Base-by-base conservation (phyloP, 2,113 vertebrate genomes). In the Cairina moschata region DNA sequence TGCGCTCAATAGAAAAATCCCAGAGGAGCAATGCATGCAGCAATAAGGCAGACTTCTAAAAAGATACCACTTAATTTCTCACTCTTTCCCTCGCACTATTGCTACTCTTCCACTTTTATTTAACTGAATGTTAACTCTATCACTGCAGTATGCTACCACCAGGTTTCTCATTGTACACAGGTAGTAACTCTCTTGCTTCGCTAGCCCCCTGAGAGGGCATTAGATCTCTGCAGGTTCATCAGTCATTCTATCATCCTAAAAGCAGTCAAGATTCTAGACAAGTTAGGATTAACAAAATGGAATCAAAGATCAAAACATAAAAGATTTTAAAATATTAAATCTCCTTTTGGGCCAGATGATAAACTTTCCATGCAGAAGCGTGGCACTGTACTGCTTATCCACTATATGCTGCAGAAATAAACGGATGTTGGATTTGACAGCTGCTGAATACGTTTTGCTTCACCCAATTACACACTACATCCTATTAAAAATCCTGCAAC, bases 61-160 rank as follows among this genome's bases (percentile, higher is more conserved):
- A 97, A 98, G 94, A 97, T 88, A 95, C 29, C 95, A 97, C 98
- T 98, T 98, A 97, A 97, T 97, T 98, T 97, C 97, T 97, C 87
- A 96, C 82, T 96, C 89, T 93, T 96, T 94, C 94, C 91, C 91
- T 96, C 96, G 94, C 88, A 97, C 94, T 96, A 81, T 62, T 94
- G 90, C 88, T 92, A 92, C 90, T 96, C 52, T 97, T 97, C 69
- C 42, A 88, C 88, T 94, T 95, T 92, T 55, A 93, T 96, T 96
- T 95, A 96, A 94, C 94, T 91, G 95, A 97, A 52, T 88, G 86
- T 97, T 98, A 98, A 96, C 96, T 97, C 88, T 96, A 86, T 93
- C 91, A 77, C 66, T 78, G 90, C 91, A 94, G 83, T 56, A 90
- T 62, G 77, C 84, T 81, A 88, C 65, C 81, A 63, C 32, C 55